Percentiles rank a stretch among this genome's conserved stretches.
These are phyloP conservation scores for Eriosoma lanigerum DNA, from an alignment of 1,140 invertebrate species.

Conservation along the genomic window DNA sequence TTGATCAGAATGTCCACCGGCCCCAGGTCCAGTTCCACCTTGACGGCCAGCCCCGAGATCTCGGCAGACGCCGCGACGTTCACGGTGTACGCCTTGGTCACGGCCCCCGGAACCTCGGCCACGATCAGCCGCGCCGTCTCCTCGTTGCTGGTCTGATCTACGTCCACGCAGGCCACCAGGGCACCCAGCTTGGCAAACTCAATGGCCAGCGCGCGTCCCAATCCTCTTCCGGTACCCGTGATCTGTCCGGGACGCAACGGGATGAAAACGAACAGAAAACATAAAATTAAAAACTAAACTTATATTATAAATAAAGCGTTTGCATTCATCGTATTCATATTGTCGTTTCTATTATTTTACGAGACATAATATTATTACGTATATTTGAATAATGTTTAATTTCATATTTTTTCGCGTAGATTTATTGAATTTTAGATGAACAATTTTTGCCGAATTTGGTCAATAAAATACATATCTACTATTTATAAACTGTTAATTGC, in stretches of 20 bases:
- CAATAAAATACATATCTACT: too few relatives aligned
- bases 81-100: slow-evolving; percentile 58
- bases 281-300: background rate
- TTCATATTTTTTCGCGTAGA: too few relatives aligned
- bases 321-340: too few relatives aligned
- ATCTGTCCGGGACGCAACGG: slow-evolving; percentile 59
- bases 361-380: too few relatives aligned
- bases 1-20: slow-evolving; percentile 59
- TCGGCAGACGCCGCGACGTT: slow-evolving; percentile 56
- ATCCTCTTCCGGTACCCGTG: slow-evolving; percentile 69
- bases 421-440: too few relatives aligned
- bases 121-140: slow-evolving; percentile 59
- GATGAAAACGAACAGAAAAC: background rate
- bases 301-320: too few relatives aligned
- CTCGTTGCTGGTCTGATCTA: slow-evolving; percentile 62
- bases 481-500: too few relatives aligned
- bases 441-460: too few relatives aligned
- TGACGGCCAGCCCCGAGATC: slow-evolving; percentile 56
- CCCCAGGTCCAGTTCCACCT: slow-evolving; percentile 58
- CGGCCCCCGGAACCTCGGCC: slow-evolving; percentile 26
- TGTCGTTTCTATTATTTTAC: too few relatives aligned
- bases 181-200: slow-evolving; percentile 65
- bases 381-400: too few relatives aligned
- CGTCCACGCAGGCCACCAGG: slow-evolving; percentile 68
- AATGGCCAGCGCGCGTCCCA: slow-evolving; percentile 68